Conservation (phyloP, 2,888 invertebrate species). For the Eupeodes latifasciatus region DNA sequence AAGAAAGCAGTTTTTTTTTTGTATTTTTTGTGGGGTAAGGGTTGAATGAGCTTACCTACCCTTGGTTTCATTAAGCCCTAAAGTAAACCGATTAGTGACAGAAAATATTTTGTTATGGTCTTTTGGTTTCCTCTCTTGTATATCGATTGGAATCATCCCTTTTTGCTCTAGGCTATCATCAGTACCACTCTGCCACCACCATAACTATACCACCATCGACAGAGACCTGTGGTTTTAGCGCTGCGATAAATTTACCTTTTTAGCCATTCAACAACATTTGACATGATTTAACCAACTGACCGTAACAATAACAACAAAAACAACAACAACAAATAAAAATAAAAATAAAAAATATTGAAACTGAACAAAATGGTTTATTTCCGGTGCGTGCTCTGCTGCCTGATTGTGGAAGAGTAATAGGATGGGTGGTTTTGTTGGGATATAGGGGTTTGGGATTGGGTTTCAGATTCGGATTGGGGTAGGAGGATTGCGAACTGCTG, state of each 20-base stretch:
- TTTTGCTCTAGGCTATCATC: not conserved
- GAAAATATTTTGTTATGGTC: slow-evolving; percentile 59
- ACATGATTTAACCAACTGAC: slow-evolving; percentile 47
- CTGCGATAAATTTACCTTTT: slow-evolving; percentile 37
- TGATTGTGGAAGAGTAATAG: slow-evolving; percentile 28
- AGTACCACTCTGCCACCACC: not conserved
- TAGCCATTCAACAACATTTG: slow-evolving; percentile 48
- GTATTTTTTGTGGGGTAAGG: not conserved
- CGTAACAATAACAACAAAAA: slow-evolving; percentile 32
- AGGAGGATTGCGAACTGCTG: not conserved
- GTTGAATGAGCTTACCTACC: not conserved
- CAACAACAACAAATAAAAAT: not conserved
- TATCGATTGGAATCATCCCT: slow-evolving; percentile 20
- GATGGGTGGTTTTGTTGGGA: not conserved
- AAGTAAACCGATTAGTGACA: slow-evolving; percentile 55
- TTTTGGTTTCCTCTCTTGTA: slow-evolving; percentile 8
- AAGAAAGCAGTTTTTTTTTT: slow-evolving; percentile 24
- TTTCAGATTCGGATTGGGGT: too few species aligned
- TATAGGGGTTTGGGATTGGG: not conserved
- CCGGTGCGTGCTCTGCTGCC: slow-evolving; percentile 42
- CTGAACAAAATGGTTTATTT: slow-evolving; percentile 47
- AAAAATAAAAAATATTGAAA: slow-evolving; percentile 15
- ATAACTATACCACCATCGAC: not conserved
- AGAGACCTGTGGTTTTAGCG: slow-evolving; percentile 39
- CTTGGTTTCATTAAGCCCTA: slow-evolving; percentile 37